Evolutionary conservation across 2,888 invertebrate genomes (phyloP).

Genomic region (Plebejus argus): DNA sequence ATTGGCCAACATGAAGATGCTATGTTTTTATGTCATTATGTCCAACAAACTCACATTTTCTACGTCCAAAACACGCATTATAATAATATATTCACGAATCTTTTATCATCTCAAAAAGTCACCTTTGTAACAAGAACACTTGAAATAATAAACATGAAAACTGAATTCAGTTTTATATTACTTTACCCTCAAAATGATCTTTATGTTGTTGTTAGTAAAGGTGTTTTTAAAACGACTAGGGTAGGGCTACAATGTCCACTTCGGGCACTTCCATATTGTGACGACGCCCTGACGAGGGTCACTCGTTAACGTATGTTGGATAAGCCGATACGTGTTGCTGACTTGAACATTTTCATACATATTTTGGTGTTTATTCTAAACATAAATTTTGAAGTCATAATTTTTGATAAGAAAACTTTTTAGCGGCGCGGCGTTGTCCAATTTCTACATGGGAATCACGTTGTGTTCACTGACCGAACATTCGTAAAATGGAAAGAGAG

Average conservation of each 20-base stretch:
- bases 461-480: too few species aligned
- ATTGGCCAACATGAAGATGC: too few species aligned
- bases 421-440: too few species aligned
- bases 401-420: too few species aligned
- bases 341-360: background rate
- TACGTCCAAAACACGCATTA: background rate
- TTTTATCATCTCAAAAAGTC: conserved; percentile 34
- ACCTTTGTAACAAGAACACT: conserved; percentile 34
- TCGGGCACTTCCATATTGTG: conserved; percentile 44
- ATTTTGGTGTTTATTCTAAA: background rate
- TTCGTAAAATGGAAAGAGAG: too few species aligned
- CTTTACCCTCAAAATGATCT: background rate
- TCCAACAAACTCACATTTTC: background rate
- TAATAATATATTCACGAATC: background rate
- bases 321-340: background rate
- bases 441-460: too few species aligned
- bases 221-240: background rate
- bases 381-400: background rate
- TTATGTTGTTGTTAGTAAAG: background rate
- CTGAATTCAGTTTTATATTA: conserved; percentile 37
- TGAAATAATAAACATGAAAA: conserved; percentile 4
- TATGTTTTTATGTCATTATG: too few species aligned
- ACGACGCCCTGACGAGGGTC: conserved; percentile 48
- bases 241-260: conserved; percentile 39
- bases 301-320: conserved; percentile 43